These are phyloP conservation scores for Solea solea DNA, from an alignment of 2,113 vertebrate genomes.

Conservation along the genomic window DNA sequence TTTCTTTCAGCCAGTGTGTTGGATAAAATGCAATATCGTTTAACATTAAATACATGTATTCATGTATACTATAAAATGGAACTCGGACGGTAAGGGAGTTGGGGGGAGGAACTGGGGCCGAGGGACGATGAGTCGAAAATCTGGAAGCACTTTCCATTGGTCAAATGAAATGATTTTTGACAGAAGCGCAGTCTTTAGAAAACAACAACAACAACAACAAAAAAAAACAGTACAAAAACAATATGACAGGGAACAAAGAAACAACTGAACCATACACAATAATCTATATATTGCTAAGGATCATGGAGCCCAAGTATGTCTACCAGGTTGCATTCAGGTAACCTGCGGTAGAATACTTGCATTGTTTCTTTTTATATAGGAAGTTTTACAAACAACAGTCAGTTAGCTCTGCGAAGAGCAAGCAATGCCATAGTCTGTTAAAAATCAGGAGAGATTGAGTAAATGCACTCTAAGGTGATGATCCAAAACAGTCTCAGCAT, in stretches of 20 bases:
- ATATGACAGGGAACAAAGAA: conserved; percentile 64
- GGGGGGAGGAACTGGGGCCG: neutral
- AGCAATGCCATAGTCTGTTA: conserved; percentile 61
- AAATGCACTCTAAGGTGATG: conserved; percentile 62
- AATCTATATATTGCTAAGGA: conserved; percentile 81
- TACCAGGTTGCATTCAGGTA: conserved; percentile 77
- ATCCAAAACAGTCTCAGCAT: conserved; percentile 57
- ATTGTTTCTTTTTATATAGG: conserved; percentile 62
- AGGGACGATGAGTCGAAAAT: conserved; percentile 61
- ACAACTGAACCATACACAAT: conserved; percentile 71
- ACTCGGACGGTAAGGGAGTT: conserved; percentile 34
- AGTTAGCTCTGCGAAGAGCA: conserved; percentile 62
- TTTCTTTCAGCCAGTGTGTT: conserved; percentile 65
- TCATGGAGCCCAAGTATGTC: conserved; percentile 75
- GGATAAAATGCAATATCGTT: conserved; percentile 74
- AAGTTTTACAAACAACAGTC: conserved; percentile 78
- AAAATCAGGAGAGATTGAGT: conserved; percentile 68
- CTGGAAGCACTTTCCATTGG: conserved; percentile 75
- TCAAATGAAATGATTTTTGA: conserved; percentile 63
- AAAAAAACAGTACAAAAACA: conserved; percentile 77
- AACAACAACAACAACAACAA: conserved; percentile 43
- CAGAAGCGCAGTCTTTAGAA: conserved; percentile 50
- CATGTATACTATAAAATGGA: conserved; percentile 66
- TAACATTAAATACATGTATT: conserved; percentile 75
- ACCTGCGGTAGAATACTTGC: conserved; percentile 77